Evolutionary conservation across 1,140 invertebrate genomes (phyloP).

Genomic region (Laodelphax striatellus): DNA sequence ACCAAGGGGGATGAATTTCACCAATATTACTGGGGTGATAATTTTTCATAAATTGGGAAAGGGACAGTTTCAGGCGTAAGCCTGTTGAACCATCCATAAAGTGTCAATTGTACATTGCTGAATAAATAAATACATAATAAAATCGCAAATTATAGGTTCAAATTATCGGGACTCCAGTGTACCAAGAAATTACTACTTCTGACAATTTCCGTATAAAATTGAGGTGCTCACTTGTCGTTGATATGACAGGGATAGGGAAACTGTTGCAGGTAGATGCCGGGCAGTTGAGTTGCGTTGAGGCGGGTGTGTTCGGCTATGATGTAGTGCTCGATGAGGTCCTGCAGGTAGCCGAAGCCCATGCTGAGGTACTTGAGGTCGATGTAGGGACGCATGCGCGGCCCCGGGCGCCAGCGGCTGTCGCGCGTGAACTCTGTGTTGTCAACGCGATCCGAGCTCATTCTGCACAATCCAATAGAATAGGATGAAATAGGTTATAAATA

Average conservation of each 20-base stretch:
- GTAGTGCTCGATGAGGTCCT: conserved; percentile 45
- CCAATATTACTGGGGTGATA: no score
- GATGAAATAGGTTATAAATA: no score
- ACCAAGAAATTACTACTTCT: no score
- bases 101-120: no score
- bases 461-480: conserved; percentile 9
- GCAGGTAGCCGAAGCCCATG: conserved; percentile 45
- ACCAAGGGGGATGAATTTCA: no score
- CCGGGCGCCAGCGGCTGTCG: conserved; percentile 32
- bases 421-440: conserved; percentile 39
- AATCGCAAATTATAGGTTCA: no score
- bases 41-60: no score
- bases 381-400: conserved; percentile 32
- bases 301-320: conserved; percentile 40
- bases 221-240: conserved; percentile 40
- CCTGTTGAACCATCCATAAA: no score
- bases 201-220: no score
- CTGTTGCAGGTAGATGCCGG: conserved; percentile 36
- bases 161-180: no score
- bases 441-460: conserved; percentile 44
- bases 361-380: conserved; percentile 43
- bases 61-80: no score
- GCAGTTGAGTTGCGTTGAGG: conserved; percentile 13
- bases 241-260: conserved; percentile 50
- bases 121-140: no score